Evolutionary conservation across 2,113 vertebrate genomes (phyloP).

Genomic region (Chlamydotis undulata): DNA sequence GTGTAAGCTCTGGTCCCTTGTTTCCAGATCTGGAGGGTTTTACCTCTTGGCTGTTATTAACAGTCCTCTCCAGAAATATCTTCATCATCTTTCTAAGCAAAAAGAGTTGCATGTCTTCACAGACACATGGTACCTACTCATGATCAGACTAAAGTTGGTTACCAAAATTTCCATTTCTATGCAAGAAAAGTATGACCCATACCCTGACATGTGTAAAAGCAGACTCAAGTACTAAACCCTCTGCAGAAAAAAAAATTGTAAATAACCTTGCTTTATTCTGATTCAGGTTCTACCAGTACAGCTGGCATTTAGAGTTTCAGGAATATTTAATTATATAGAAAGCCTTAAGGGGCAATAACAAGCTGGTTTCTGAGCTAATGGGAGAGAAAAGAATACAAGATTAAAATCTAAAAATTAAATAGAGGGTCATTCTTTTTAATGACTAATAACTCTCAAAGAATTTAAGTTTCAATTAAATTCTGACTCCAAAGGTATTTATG

Average conservation of each 20-base stretch:
- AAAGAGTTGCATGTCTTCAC: not conserved
- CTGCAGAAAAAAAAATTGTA: not conserved
- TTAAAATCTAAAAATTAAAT: conserved; percentile 69
- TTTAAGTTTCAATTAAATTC: conserved; percentile 70
- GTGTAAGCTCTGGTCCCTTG: not conserved
- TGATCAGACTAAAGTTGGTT: fast-evolving
- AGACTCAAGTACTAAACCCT: not conserved
- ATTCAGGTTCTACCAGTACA: conserved; percentile 13
- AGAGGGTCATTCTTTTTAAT: conserved; percentile 65
- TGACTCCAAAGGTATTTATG: conserved; percentile 66
- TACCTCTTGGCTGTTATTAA: not conserved
- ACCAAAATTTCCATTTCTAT: not conserved
- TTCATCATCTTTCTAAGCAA: not conserved
- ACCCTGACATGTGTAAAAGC: not conserved
- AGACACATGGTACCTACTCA: not conserved
- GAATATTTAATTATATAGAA: conserved; percentile 67
- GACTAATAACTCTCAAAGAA: conserved; percentile 66
- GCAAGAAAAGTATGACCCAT: not conserved
- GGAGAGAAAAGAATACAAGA: conserved; percentile 56
- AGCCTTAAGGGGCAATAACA: conserved; percentile 55
- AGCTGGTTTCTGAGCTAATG: conserved; percentile 55
- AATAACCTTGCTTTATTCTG: not conserved
- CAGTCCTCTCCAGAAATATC: not conserved
- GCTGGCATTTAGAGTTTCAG: conserved; percentile 11
- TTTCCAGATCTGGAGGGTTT: not conserved